Base-by-base conservation (phyloP, 2,888 invertebrate genomes). In the Ypsolopha scabrella region DNA sequence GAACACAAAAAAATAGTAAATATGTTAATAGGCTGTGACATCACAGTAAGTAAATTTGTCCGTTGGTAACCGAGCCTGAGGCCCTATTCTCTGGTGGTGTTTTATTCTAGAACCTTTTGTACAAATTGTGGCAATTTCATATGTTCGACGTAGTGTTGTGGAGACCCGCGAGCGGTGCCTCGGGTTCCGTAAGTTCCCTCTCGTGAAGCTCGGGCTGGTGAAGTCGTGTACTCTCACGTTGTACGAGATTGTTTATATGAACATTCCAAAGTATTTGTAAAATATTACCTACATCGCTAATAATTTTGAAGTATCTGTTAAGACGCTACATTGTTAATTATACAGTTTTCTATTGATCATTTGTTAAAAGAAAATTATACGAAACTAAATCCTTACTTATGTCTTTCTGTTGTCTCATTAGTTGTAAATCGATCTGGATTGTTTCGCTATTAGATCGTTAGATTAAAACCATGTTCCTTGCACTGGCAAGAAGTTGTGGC, bases 311-410 rank as follows among this genome's bases (percentile, higher is more conserved):
- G 76, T 83, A 85, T 83, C 80, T 83, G 82, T 85, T 85, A 85
- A 85, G 85, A 83, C 74, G 75, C 83, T 85, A 82, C 85, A 73
- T 86, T 86, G 86, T 86, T 86, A 83, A 86, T 85, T 85, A 85
- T 86, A 83, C 85, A 86, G 83, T 86, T 86, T 86, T 86, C 85
- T 86, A 86, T 86, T 86, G 86, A 86, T 85, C 82, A 86, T 86
- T 86, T 86, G 86, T 86, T 86, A 85, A 85, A 81, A 85, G 85
- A 86, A 86, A 86, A 86, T 86, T 86, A 86, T 85, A 86, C 74
- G 83, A 86, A 85, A 86, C 86, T 85, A 85, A 86, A 86, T 85
- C 82, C 83, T 83, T 83, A 75, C 56, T 58, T 63, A 67, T 60
- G 64, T 76, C 70, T 82, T 24, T 44, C 13, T 45, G 13, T 35